Base-by-base conservation (phyloP, 1,140 invertebrate genomes). In the Zaprionus kolodkinae region DNA sequence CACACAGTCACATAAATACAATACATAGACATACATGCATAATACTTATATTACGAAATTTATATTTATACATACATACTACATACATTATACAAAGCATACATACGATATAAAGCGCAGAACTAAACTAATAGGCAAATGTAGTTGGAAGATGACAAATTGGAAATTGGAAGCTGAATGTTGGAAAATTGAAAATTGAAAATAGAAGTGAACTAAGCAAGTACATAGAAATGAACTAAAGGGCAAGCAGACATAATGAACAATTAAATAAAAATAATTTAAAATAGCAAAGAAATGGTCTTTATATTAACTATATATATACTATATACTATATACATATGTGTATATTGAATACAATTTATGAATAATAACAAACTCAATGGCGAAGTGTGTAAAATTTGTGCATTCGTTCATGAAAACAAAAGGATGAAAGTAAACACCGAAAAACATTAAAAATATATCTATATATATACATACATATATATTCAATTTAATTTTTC, bases 341-440 rank as follows among this genome's bases (percentile, higher is more conserved):
- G 77, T 87, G 84, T 84, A 87, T 72, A 88, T 87, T 83, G 69
- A 88, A 88, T 73, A 78, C 76, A 78, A 87, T 79, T 71, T 79
- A 87, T 81, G 54, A 86, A 86, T 81, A 87, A 91, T 81, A 81
- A 81, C 72, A 79, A 79, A 80, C 61, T 74, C 79, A 84, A 89
- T 90, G 85, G 68, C 85, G 85, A 89, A 89, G 82, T 85, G 78
- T 89, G 85, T 90, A 89, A 90, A 89, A 89, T 70, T 68, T 85
- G 81, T 89, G 86, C 85, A 89, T 89, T 89, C 85, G 85, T 89
- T 90, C 85, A 90, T 85, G 72, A 85, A 88, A 87, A 89, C 81
- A 88, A 85, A 88, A 89, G 85, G 85, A 89, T 89, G 85, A 89
- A 89, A 89, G 85, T 89, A 89, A 89, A 89, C 85, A 89, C 85